phyloP scores from a whole-genome alignment of 2,113 vertebrate species.

The Clupea harengus region DNA sequence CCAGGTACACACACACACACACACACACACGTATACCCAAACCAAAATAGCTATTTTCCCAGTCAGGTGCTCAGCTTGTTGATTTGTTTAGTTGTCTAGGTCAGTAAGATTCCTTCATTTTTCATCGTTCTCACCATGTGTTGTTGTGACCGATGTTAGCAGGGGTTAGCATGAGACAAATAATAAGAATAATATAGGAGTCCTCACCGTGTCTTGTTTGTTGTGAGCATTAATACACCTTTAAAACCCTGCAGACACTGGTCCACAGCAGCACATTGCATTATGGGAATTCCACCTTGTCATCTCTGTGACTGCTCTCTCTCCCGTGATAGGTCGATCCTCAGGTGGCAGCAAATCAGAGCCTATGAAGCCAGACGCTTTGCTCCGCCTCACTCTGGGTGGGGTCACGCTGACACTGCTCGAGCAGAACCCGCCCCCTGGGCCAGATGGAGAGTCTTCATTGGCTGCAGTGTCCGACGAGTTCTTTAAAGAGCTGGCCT shows the following conservation, averaged over 20 bases:
- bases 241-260: not conserved
- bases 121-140: not conserved
- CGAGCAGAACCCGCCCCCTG: slow-evolving; percentile 66
- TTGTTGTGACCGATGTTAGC: not conserved
- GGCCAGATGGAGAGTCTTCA: slow-evolving; percentile 37
- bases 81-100: not conserved
- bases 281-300: not conserved
- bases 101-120: not conserved
- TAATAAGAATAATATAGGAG: too few relatives aligned
- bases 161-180: not conserved
- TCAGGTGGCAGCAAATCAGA: slow-evolving; percentile 65
- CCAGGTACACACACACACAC: slow-evolving; percentile 58
- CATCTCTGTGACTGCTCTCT: not conserved
- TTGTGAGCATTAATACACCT: too few relatives aligned
- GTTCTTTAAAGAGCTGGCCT: slow-evolving; percentile 79
- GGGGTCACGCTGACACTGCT: slow-evolving; percentile 82
- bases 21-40: not conserved
- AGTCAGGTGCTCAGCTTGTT: not conserved
- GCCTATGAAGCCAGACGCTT: slow-evolving; percentile 76
- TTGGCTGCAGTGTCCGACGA: slow-evolving; percentile 69
- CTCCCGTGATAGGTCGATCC: slow-evolving; percentile 62
- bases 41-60: not conserved
- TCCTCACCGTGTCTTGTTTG: not conserved
- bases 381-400: slow-evolving; percentile 80
- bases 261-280: not conserved